A percentile compares a stretch with the other conserved stretches of the same genome.
Conservation (phyloP, 2,888 invertebrate species). For the Netelia inedita region DNA sequence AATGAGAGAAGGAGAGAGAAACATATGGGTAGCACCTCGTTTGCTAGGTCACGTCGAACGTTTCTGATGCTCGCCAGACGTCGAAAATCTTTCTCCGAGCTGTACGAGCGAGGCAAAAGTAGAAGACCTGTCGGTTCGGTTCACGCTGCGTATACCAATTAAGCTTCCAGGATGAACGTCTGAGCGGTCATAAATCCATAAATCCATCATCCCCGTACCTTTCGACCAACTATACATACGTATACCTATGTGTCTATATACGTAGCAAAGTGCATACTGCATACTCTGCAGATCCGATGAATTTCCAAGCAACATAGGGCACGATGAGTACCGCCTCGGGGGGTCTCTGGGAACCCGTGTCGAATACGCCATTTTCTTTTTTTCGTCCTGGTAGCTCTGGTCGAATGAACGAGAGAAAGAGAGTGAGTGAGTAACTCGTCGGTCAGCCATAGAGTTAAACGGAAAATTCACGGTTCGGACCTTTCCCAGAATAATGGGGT, state of each 20-base stretch:
- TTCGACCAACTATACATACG: constrained; percentile 24
- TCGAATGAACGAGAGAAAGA: constrained; percentile 7
- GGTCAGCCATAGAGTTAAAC: constrained; percentile 23
- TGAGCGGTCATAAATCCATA: constrained; percentile 77
- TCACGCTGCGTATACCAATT: constrained; percentile 79
- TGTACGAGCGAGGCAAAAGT: constrained; percentile 39
- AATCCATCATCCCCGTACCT: constrained; percentile 74
- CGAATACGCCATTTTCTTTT: constrained; percentile 67
- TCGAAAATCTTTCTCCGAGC: constrained; percentile 27
- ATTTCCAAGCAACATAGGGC: constrained; percentile 64
- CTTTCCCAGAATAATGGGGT: constrained; percentile 55
- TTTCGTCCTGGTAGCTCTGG: constrained; percentile 16
- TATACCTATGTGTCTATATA: neutral
- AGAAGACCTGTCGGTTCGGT: constrained; percentile 68
- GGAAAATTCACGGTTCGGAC: constrained; percentile 30
- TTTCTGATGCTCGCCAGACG: constrained; percentile 48
- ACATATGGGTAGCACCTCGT: neutral
- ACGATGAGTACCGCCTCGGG: constrained; percentile 79
- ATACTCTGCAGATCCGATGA: constrained; percentile 43
- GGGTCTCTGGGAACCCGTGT: constrained; percentile 68
- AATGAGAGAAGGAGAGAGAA: neutral
- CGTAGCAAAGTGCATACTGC: constrained; percentile 8
- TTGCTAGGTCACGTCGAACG: constrained; percentile 42
- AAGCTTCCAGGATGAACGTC: constrained; percentile 74
- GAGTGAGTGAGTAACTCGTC: neutral